Base-by-base conservation (phyloP, 2,113 vertebrate genomes). In the Gymnogyps californianus region DNA sequence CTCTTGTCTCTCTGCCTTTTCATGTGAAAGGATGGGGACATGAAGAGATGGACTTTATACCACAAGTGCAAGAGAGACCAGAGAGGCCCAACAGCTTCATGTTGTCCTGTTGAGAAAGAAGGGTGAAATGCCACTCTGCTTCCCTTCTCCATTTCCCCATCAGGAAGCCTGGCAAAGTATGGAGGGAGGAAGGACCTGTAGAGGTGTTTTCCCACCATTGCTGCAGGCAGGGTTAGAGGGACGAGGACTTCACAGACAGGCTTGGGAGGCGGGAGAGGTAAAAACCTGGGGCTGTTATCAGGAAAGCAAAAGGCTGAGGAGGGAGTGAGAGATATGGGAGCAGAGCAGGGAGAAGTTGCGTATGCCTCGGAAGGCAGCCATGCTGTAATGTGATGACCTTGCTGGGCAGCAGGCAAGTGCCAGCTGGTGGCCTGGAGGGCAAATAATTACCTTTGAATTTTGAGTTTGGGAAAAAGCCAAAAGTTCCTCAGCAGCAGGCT, bases 321-420 rank as follows among this genome's bases (percentile, higher is more conserved):
- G 11, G 18, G 28, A 66, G 38, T 1, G 8, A 79, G 24, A 88
- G 17, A 16, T 10, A 51, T 1, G 3, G 5, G 5, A 4, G 3
- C 29, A 83, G 16, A 80, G 32, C 3, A 57, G 36, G 28, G 6
- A 36, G 28, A 34, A 79, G 6, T 34, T 0, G 0, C 3, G 0
- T 29, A 9, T 29, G 10, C 17, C 11, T 78, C 11, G 34, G n/a
- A 77, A 88, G 40, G 47, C 42, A 59, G 36, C 6, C 51, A 29
- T 17, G 21, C 28, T 0, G 0, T 7, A n/a, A 34, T 0, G 0
- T 62, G 18, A 4, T 31, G 25, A 54, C 5, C 3, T 20, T 65
- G 22, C 17, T 69, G 31, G 14, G 15, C 49, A 83, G 38, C 16
- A 55, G 14, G 18, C 11, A 36, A 34, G 17, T 25, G 10, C 4